Conservation (phyloP, 2,113 vertebrate genomes). For the Oriolus oriolus region DNA sequence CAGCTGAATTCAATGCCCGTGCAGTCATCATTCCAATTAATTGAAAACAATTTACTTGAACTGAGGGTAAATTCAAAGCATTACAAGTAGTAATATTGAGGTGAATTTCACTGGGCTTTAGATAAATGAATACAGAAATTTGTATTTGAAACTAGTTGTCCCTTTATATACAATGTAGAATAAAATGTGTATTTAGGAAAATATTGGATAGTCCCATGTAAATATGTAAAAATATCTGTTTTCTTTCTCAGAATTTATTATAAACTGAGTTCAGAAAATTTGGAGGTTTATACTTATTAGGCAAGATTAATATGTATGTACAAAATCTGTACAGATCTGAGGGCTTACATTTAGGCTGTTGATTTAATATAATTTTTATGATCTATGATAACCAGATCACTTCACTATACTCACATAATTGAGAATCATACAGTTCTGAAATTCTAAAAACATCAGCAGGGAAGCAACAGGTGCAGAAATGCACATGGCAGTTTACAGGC, state of each 20-base stretch:
- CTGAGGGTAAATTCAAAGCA: neutral
- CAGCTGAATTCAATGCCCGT: neutral
- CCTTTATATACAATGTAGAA: neutral
- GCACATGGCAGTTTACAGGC: neutral
- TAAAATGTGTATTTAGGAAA: neutral
- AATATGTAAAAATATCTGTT: accelerated
- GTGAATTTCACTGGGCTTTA: neutral
- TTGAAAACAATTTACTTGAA: neutral
- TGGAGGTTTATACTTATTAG: neutral
- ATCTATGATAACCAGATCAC: neutral
- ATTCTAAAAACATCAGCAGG: neutral
- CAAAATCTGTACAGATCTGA: neutral
- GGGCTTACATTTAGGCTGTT: neutral
- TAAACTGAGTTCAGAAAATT: neutral
- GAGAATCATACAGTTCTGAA: neutral
- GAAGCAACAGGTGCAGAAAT: neutral
- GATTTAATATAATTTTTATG: neutral
- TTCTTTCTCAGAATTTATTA: neutral
- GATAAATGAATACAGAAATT: neutral
- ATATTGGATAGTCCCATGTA: neutral
- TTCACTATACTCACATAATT: neutral
- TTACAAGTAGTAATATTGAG: neutral
- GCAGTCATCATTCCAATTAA: neutral
- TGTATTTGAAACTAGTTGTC: neutral
- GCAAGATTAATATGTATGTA: neutral